phyloP scores from a whole-genome alignment of 2,888 invertebrate species.

The Drosophila longiperda region DNA sequence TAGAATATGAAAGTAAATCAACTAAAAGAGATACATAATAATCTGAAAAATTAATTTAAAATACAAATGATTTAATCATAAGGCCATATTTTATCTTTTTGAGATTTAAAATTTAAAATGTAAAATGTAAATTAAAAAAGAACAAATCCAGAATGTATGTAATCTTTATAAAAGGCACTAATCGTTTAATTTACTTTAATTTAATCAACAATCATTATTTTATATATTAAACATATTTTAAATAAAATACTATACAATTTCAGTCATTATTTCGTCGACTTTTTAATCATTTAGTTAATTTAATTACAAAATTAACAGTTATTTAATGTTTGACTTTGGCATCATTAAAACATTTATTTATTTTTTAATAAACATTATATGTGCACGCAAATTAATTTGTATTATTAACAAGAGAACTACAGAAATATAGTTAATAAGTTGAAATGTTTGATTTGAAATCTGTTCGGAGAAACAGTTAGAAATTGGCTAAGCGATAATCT shows the following conservation, averaged over 20 bases:
- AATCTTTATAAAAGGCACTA: too few species aligned
- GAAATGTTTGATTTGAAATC: not conserved
- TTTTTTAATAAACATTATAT: not conserved
- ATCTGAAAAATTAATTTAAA: not conserved
- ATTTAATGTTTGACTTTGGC: too few species aligned
- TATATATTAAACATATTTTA: not conserved
- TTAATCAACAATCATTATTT: not conserved
- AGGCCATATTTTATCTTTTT: not conserved
- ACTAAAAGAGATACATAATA: not conserved
- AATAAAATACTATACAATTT: not conserved
- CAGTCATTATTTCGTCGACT: not conserved
- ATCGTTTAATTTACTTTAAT: not conserved
- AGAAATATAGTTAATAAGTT: not conserved
- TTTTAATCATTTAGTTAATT: not conserved
- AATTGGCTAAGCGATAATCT: not conserved
- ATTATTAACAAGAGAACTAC: too few species aligned
- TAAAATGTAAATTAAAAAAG: not conserved
- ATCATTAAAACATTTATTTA: not conserved
- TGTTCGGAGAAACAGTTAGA: not conserved
- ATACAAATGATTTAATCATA: not conserved
- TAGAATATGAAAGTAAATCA: not conserved
- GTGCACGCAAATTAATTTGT: not conserved
- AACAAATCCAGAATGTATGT: too few species aligned
- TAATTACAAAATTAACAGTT: too few species aligned
- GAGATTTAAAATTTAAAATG: not conserved